Conservation (phyloP, 2,113 vertebrate genomes). For the Thermophis baileyi region DNA sequence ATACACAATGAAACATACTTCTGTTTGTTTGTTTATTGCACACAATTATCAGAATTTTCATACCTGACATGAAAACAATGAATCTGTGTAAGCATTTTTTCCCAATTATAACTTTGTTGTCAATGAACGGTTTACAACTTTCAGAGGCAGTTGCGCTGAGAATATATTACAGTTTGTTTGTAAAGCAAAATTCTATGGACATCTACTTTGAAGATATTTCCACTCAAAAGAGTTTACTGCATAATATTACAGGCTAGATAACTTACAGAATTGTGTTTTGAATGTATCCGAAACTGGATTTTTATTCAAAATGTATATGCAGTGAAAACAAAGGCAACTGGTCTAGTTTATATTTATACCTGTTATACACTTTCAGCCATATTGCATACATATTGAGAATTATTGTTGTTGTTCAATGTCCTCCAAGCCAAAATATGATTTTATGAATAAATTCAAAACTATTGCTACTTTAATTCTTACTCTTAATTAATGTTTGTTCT, state of each 20-base stretch:
- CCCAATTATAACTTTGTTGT: not conserved
- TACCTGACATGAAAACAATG: rapidly evolving
- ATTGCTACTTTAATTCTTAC: not conserved
- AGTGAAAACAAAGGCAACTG: not conserved
- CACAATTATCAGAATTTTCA: not conserved
- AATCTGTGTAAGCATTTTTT: not conserved
- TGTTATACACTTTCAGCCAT: not conserved
- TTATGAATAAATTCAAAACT: slow-evolving; percentile 1
- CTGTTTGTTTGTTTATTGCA: not conserved
- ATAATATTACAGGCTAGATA: not conserved
- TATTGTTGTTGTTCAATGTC: not conserved
- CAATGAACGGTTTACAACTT: not conserved
- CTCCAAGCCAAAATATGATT: not conserved
- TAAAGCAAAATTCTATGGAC: not conserved
- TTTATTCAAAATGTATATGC: not conserved
- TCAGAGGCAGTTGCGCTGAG: not conserved
- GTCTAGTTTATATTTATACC: not conserved
- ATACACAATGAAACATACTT: not conserved
- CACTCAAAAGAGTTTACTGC: not conserved
- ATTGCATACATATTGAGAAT: not conserved
- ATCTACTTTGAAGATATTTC: not conserved
- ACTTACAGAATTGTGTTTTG: not conserved
- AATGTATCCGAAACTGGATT: not conserved
- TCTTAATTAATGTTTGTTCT: not conserved
- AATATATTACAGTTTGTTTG: not conserved